Evolutionary conservation across 2,888 invertebrate species (phyloP), one percentile per base, ranked within the genome.

Genomic region (Cylindroiulus punctatus): DNA sequence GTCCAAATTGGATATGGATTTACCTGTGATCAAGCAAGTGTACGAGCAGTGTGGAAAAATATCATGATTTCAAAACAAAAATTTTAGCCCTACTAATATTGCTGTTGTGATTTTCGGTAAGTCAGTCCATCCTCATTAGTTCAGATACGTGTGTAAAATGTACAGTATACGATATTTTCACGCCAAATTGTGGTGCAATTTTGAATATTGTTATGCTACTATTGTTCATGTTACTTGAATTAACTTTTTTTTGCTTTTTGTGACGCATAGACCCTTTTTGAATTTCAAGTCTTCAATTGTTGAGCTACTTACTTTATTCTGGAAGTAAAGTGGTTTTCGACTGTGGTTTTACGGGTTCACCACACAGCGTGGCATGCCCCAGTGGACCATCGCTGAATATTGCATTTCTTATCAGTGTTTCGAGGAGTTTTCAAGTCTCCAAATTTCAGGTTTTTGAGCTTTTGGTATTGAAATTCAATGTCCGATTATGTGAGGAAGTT

Each of bases 341-440:
- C 47, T 57, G 65, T n/a, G 65, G 65, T 26, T 65, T 65, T 65
- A 52, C 10, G 7, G 65, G 65, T n/a, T 65, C 65, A 65, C 26
- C 12, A 22, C 65, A 26, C 26, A 26, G 22, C 65, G 22, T 7
- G 65, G 22, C 22, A 26, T 65, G 26, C n/a, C 19, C 52, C 40
- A 40, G 4, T 8, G 40, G 40, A 40, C 40, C 40, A 40, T 8
- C 40, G 8, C 4, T 40, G 10, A 40, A 8, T 4, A 47, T 4
- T 26, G 65, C 12, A 22, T 57, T 22, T 65, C 22, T 65, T 65
- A 65, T 65, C 65, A 65, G 26, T 65, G n/a, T 26, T 65, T 65
- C 65, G 8, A 26, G 65, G 17, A 19, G 47, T 12, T 44, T 44
- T 19, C 17, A 47, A 47, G 47, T 17, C 12, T 17, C 47, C 47